Conservation (phyloP, 2,113 vertebrate genomes). For the Rutilus rutilus region DNA sequence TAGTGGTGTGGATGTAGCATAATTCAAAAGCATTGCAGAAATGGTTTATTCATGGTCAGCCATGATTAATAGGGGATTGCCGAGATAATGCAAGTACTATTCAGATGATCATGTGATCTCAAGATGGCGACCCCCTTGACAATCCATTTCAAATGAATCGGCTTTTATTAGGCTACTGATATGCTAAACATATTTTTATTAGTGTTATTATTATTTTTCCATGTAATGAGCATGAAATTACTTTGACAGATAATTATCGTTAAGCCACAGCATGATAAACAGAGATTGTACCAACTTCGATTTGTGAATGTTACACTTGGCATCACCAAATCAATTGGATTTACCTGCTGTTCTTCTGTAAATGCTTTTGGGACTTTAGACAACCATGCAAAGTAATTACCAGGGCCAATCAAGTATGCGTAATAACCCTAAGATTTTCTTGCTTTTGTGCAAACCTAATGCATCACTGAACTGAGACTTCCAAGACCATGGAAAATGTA, state of each 20-base stretch:
- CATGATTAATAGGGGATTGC: no score
- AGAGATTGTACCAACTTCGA: background rate
- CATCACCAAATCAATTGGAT: constrained; percentile 24
- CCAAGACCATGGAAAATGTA: background rate
- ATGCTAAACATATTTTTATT: background rate
- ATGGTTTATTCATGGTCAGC: background rate
- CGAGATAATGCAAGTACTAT: no score
- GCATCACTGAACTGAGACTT: constrained; percentile 24
- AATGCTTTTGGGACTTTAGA: constrained; percentile 13
- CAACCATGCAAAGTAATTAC: constrained; percentile 23
- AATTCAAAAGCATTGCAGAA: background rate
- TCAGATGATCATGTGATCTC: no score
- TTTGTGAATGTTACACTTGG: background rate
- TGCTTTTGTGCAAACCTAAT: constrained; percentile 4
- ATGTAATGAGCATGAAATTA: background rate
- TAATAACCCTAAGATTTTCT: constrained; percentile 26
- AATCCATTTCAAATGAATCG: no score
- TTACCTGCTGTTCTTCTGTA: background rate
- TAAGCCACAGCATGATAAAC: background rate
- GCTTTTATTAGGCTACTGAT: no score
- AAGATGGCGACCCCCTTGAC: no score
- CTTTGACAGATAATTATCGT: background rate
- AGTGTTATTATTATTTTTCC: background rate
- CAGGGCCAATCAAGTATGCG: constrained; percentile 2
- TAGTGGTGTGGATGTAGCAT: background rate